Conservation (phyloP, 2,797 vertebrate species). For the Graptemys geographica region DNA sequence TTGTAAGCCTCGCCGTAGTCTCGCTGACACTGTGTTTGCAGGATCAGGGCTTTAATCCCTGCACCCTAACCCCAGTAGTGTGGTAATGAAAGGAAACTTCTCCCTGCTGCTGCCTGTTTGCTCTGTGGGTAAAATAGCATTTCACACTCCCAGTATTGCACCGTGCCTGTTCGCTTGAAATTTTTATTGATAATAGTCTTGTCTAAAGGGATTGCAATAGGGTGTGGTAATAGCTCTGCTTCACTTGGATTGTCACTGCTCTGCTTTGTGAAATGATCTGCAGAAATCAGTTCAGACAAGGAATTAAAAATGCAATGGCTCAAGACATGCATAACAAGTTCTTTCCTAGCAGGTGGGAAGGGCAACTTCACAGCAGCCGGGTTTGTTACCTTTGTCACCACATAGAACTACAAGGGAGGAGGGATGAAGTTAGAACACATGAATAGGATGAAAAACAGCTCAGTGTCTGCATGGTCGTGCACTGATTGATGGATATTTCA, state of each 20-base stretch:
- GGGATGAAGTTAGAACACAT: not conserved
- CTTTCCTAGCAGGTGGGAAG: not conserved
- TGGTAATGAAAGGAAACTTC: not conserved
- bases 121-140: not conserved
- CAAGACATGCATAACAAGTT: not conserved
- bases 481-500: too few species aligned
- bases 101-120: accelerated
- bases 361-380: not conserved
- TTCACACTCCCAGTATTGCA: accelerated
- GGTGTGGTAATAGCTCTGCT: not conserved
- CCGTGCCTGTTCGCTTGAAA: not conserved
- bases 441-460: not conserved
- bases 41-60: not conserved
- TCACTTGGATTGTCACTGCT: not conserved
- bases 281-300: not conserved
- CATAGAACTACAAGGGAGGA: not conserved
- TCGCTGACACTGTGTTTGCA: not conserved
- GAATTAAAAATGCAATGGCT: not conserved
- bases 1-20: not conserved
- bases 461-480: too few species aligned
- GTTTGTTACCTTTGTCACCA: not conserved
- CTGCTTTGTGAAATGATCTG: not conserved
- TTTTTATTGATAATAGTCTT: not conserved
- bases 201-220: not conserved
- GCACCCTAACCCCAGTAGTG: not conserved